Conservation (phyloP, 2,888 invertebrate species). For the Tanytarsus gracilentus region DNA sequence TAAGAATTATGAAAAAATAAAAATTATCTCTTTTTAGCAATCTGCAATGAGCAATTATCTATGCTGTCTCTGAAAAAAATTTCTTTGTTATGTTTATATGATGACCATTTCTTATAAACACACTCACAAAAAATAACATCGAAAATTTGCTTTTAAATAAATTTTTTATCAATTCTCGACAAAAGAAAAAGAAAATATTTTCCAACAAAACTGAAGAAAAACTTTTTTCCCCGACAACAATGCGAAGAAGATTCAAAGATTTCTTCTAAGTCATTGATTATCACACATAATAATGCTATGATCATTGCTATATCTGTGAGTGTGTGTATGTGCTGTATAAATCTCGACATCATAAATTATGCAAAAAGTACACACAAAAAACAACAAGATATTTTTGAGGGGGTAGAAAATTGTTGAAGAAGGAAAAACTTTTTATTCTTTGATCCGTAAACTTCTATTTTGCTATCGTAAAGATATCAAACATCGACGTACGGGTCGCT, state of each 20-base stretch:
- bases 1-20: no score
- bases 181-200: background rate
- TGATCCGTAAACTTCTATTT: slow-evolving; percentile 15
- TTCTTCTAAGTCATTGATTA: slow-evolving; percentile 27
- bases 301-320: background rate
- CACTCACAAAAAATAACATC: no score
- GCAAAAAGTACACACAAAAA: slow-evolving; percentile 11
- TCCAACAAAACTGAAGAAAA: background rate
- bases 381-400: background rate
- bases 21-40: no score
- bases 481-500: no score
- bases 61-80: no score
- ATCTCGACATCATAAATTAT: slow-evolving; percentile 26
- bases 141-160: no score
- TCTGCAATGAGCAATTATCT: no score
- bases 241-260: slow-evolving; percentile 4
- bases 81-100: no score
- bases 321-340: background rate
- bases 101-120: no score
- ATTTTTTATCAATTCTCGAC: no score
- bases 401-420: slow-evolving; percentile 5
- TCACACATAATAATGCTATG: slow-evolving; percentile 24
- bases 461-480: no score
- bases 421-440: slow-evolving; percentile 10
- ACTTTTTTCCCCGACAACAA: background rate